phyloP scores from a whole-genome alignment of 2,113 vertebrate genomes.

The Psilopsiagon aurifrons region DNA sequence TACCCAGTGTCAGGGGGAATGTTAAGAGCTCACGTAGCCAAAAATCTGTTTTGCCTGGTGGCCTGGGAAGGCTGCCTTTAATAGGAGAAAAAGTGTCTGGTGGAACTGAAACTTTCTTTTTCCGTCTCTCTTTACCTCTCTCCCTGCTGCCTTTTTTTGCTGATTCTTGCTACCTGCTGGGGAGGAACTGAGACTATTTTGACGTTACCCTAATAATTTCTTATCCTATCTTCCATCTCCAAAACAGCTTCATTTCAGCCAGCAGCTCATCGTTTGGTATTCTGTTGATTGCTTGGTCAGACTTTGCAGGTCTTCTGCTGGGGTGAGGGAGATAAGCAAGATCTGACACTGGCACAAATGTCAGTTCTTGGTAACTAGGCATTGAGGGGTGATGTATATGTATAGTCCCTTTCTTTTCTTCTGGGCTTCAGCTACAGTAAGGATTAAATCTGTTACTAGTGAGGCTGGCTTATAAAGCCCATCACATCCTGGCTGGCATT shows the following conservation, averaged over 20 bases:
- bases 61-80: background rate
- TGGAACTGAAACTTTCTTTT: background rate
- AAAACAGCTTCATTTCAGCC: background rate
- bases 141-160: background rate
- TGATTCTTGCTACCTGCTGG: background rate
- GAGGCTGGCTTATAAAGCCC: background rate
- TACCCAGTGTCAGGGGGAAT: background rate
- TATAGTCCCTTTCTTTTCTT: background rate
- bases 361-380: background rate
- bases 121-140: background rate
- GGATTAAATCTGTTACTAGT: background rate
- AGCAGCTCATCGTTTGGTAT: background rate
- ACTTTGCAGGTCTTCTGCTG: background rate
- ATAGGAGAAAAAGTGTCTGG: background rate
- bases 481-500: background rate
- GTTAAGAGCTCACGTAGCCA: background rate
- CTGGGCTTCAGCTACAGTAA: background rate
- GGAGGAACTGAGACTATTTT: background rate
- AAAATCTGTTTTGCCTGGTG: background rate
- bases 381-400: fast-evolving
- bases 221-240: background rate
- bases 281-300: background rate
- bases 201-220: background rate
- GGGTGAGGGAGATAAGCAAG: background rate
- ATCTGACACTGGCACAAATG: background rate